phyloP scores from a whole-genome alignment of 1,140 invertebrate species.

The Galleria mellonella region DNA sequence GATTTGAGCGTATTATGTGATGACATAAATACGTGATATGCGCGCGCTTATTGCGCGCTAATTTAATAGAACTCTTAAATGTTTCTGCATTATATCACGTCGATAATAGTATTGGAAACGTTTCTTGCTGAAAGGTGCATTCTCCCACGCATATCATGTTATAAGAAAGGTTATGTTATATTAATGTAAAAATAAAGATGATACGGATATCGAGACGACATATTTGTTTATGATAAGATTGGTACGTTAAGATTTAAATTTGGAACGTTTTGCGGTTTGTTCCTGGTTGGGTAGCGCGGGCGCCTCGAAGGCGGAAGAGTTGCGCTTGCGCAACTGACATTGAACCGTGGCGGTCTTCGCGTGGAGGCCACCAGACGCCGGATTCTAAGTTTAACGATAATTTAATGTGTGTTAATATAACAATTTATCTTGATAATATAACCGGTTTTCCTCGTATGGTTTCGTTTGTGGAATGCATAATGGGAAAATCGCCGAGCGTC shows the following conservation, averaged over 20 bases:
- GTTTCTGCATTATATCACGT: conserved; percentile 11
- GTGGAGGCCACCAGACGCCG: conserved; percentile 46
- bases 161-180: not conserved
- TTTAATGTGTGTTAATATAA: conserved; percentile 17
- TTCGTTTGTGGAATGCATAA: conserved; percentile 2
- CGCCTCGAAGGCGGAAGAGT: conserved; percentile 56
- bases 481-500: conserved; percentile 4
- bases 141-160: not conserved
- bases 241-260: conserved; percentile 37
- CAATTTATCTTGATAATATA: conserved; percentile 2
- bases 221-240: no score
- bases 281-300: conserved; percentile 41
- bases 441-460: conserved; percentile 15
- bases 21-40: conserved; percentile 23
- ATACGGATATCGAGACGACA: no score
- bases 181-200: no score
- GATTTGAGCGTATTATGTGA: conserved; percentile 1
- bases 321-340: conserved; percentile 70
- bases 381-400: conserved; percentile 39
- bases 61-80: not conserved
- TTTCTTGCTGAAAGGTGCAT: no score
- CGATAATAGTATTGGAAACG: no score
- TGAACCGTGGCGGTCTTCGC: conserved; percentile 49
- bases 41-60: no score
- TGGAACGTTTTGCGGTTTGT: conserved; percentile 19